Evolutionary conservation across 2,797 vertebrate species (phyloP), one percentile per base, ranked within the genome.

Genomic region (Enteromius afrohamiltoni): DNA sequence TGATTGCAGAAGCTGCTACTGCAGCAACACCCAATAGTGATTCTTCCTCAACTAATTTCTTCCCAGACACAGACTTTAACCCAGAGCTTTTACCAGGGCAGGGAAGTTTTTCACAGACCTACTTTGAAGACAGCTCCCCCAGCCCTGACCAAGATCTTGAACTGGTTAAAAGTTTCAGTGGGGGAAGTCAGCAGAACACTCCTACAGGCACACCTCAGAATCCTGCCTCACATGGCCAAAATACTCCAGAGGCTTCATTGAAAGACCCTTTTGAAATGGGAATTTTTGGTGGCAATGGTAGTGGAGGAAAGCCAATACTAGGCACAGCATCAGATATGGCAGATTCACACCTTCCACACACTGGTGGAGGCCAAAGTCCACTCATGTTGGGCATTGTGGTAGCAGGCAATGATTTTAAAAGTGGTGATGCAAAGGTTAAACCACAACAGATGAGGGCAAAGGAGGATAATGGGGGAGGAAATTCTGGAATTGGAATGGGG

Each of bases 51-150:
- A 98, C 95, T 85, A 97, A 97, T 89, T 99, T 98, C 84, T 99
- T 99, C 80, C 92, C 97, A 0, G 97, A 98, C 6, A 95, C 98
- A 26, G 98, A 99, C 92, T 99, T 99, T 90, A 99, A 99, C 89
- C 96, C 97, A 21, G 97, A 99, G 88, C 93, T 99, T 77, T 92
- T 99, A 60, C 93, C 93, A 64, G 96, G 96, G 60, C 97, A 97
- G 90, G 94, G 95, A 74, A 73, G 91, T 29, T 98, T 99, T 92
- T 92, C 96, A 79, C 96, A 96, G 90, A 95, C 93, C 75, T 98
- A 97, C 89, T 98, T 98, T 89, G 97, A 97, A 51, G 97, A 99
- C 92, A 98, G 97, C 90, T 98, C 98, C 85, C 96, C 97, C 88
- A 98, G 98, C 70, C 96, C 96, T 19, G 97, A 99, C 88, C 96